Percentiles rank a stretch among this genome's conserved stretches.
phyloP scores from a whole-genome alignment of 2,888 invertebrate genomes.

The Frankliniella fusca region DNA sequence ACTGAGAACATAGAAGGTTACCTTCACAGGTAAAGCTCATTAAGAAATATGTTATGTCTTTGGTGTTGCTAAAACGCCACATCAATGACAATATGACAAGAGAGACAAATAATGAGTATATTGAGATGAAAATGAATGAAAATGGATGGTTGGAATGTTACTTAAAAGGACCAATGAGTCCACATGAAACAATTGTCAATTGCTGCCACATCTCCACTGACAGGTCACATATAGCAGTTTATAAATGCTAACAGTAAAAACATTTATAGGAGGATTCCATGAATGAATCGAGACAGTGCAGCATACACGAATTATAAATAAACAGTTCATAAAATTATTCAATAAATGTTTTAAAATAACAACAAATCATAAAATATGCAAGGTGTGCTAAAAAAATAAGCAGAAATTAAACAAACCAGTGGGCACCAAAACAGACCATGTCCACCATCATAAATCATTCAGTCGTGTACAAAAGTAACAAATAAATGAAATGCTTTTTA shows the following conservation, averaged over 20 bases:
- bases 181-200: not conserved
- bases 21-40: too few relatives aligned
- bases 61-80: too few relatives aligned
- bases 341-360: conserved; percentile 24
- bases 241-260: conserved; percentile 7
- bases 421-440: conserved; percentile 19
- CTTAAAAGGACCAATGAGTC: not conserved
- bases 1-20: too few relatives aligned
- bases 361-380: conserved; percentile 25
- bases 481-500: conserved; percentile 9
- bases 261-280: not conserved
- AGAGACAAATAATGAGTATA: not conserved
- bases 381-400: conserved; percentile 23
- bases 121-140: not conserved
- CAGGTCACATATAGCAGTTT: not conserved
- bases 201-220: not conserved
- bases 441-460: conserved; percentile 21
- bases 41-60: too few relatives aligned
- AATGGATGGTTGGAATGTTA: not conserved
- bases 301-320: conserved; percentile 5
- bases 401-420: conserved; percentile 26
- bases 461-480: conserved; percentile 23
- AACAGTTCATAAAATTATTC: conserved; percentile 23
- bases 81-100: not conserved
- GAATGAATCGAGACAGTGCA: not conserved